A percentile compares a stretch with the other conserved stretches of the same genome.
Evolutionary conservation across 2,113 vertebrate species (phyloP).

Genomic region (Turnix velox): DNA sequence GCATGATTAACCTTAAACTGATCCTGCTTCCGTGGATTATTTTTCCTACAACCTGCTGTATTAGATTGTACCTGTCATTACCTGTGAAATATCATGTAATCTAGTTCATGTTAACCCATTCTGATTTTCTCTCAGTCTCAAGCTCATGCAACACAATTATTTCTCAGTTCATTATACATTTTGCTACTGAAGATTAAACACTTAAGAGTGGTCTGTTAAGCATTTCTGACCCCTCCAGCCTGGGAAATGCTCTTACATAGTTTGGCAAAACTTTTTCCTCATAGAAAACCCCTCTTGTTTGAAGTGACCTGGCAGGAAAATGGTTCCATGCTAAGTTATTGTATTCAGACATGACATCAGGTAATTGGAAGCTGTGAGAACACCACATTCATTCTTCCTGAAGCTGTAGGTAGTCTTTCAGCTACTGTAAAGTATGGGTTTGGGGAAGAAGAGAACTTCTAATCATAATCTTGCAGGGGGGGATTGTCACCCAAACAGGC

Average conservation of each 20-base stretch:
- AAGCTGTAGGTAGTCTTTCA: not conserved
- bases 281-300: not conserved
- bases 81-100: not conserved
- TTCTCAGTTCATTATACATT: not conserved
- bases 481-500: constrained; percentile 53
- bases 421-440: not conserved
- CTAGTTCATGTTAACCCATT: not conserved
- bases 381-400: not conserved
- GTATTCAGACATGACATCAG: not conserved
- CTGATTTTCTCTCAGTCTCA: not conserved
- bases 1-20: constrained; percentile 26
- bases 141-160: not conserved
- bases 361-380: not conserved
- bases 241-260: not conserved
- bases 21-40: not conserved
- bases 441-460: not conserved
- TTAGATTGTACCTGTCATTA: not conserved
- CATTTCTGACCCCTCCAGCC: not conserved
- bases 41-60: not conserved
- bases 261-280: not conserved
- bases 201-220: not conserved
- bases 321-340: not conserved
- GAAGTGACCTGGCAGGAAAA: not conserved
- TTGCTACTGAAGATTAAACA: not conserved
- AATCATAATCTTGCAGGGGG: constrained; percentile 28